Percentiles rank a stretch among this genome's conserved stretches.
Conservation (phyloP, 2,113 vertebrate genomes). For the Ia io region DNA sequence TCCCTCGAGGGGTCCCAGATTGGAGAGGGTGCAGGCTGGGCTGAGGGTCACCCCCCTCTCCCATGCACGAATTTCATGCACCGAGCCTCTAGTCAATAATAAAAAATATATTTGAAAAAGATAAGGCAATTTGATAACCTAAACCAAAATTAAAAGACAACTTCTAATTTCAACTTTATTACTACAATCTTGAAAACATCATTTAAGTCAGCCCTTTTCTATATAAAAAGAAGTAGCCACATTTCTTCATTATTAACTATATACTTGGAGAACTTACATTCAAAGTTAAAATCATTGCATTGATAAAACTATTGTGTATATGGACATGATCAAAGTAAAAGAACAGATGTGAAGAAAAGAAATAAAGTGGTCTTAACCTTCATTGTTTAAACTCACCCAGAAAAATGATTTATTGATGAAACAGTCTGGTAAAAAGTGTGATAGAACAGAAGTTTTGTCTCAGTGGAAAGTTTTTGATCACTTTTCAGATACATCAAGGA, state of each 20-base stretch:
- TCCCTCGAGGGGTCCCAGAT: too few relatives aligned
- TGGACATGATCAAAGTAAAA: background rate
- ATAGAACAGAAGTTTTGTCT: background rate
- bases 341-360: background rate
- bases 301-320: background rate
- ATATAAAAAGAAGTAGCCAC: background rate
- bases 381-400: background rate
- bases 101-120: background rate
- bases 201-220: background rate
- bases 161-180: background rate
- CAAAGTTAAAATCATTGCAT: background rate
- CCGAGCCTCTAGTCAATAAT: too few relatives aligned
- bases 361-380: background rate
- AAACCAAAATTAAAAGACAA: background rate
- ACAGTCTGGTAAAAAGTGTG: background rate
- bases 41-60: too few relatives aligned
- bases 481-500: conserved; percentile 28
- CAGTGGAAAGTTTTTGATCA: background rate
- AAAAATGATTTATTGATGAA: conserved; percentile 35
- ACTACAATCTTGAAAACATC: background rate
- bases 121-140: background rate
- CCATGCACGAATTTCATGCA: too few relatives aligned
- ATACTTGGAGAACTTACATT: background rate
- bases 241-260: background rate
- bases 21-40: too few relatives aligned